Conservation (phyloP, 2,888 invertebrate genomes). For the Andrena praecox region DNA sequence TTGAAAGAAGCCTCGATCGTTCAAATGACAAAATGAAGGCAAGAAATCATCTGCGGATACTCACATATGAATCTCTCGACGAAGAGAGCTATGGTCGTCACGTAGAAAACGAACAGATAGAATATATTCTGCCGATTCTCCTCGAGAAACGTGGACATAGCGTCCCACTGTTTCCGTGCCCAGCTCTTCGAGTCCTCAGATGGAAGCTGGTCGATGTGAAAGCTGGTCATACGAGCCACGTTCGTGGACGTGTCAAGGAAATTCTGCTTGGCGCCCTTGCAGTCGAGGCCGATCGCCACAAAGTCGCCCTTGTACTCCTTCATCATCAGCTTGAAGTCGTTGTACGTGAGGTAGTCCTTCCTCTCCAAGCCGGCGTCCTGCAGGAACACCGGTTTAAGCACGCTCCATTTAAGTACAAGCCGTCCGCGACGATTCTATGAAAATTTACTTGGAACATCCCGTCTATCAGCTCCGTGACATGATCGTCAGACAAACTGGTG, state of each 20-base stretch:
- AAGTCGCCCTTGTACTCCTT: slow-evolving; percentile 98
- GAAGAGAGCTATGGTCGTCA: slow-evolving; percentile 97
- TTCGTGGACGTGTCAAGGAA: slow-evolving; percentile 97
- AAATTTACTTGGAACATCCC: slow-evolving; percentile 93
- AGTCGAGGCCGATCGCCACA: slow-evolving; percentile 96
- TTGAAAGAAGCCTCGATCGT: slow-evolving; percentile 29
- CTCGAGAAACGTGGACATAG: slow-evolving; percentile 95
- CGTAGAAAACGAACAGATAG: slow-evolving; percentile 97
- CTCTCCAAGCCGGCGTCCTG: slow-evolving; percentile 95
- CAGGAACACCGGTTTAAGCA: slow-evolving; percentile 52
- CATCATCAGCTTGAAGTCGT: slow-evolving; percentile 98
- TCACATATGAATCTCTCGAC: slow-evolving; percentile 97
- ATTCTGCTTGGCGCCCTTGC: slow-evolving; percentile 97
- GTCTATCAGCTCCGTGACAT: slow-evolving; percentile 96
- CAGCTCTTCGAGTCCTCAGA: slow-evolving; percentile 88
- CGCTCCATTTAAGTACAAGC: background rate
- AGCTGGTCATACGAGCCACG: slow-evolving; percentile 97
- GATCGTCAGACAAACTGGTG: slow-evolving; percentile 94
- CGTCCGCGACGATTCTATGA: background rate
- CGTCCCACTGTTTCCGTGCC: slow-evolving; percentile 93
- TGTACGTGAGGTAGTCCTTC: slow-evolving; percentile 95
- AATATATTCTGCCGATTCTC: slow-evolving; percentile 98
- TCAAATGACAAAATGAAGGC: background rate
- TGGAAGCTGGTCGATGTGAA: slow-evolving; percentile 90
- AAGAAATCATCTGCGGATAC: slow-evolving; percentile 78